These are phyloP conservation scores for Yponomeuta evonymella DNA, from an alignment of 2,888 invertebrate species.

Conservation along the genomic window DNA sequence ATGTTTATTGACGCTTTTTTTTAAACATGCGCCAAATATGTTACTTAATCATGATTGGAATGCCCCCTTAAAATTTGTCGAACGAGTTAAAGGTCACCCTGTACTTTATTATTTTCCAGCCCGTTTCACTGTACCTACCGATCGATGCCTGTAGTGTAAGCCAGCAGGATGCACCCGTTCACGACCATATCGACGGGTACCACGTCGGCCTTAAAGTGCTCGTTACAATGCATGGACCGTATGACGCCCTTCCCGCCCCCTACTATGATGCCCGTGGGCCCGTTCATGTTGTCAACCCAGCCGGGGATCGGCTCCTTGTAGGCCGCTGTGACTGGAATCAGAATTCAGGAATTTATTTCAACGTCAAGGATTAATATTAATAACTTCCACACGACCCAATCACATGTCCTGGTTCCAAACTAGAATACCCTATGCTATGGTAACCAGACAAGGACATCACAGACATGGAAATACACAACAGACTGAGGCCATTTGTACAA, in stretches of 20 bases:
- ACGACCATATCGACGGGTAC: constrained; percentile 88
- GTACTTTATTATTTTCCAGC: not conserved
- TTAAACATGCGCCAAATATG: too few species aligned
- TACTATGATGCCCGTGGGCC: constrained; percentile 89
- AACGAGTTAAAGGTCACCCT: too few species aligned
- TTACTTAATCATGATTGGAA: too few species aligned
- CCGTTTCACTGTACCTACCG: constrained; percentile 36
- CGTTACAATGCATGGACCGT: constrained; percentile 87
- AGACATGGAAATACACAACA: too few species aligned
- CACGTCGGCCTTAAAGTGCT: constrained; percentile 78
- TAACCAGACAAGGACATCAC: too few species aligned
- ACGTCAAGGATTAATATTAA: too few species aligned
- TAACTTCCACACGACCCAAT: too few species aligned
- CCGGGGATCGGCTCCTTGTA: constrained; percentile 87
- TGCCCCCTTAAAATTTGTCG: too few species aligned
- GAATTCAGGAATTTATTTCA: not conserved
- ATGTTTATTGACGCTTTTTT: too few species aligned
- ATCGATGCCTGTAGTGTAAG: constrained; percentile 76
- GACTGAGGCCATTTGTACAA: too few species aligned
- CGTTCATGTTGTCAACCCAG: constrained; percentile 94
- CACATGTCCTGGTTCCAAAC: too few species aligned
- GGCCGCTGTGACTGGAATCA: constrained; percentile 83
- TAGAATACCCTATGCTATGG: too few species aligned
- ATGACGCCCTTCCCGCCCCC: constrained; percentile 90
- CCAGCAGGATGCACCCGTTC: constrained; percentile 85